These are phyloP conservation scores for Monopterus albus DNA, from an alignment of 2,113 vertebrate species.

Conservation along the genomic window DNA sequence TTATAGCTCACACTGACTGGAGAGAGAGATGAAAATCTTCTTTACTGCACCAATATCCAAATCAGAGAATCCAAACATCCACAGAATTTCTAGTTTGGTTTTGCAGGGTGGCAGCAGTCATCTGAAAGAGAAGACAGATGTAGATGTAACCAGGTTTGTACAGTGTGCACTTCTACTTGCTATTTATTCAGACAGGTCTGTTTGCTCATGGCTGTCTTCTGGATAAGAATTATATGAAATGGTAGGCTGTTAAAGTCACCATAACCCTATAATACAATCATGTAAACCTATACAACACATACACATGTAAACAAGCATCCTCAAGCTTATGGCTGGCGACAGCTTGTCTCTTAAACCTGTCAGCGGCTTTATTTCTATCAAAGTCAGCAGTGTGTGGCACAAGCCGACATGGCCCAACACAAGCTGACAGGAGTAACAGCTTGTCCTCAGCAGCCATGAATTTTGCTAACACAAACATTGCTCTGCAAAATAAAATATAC, in stretches of 20 bases:
- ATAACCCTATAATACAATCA: constrained; percentile 41
- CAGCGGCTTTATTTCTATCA: constrained; percentile 77
- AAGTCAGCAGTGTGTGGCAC: constrained; percentile 65
- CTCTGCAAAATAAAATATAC: constrained; percentile 21
- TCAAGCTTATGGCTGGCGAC: constrained; percentile 77
- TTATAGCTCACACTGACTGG: constrained; percentile 10
- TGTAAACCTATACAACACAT: constrained; percentile 43
- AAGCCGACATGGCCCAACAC: constrained; percentile 27
- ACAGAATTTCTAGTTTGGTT: constrained; percentile 15
- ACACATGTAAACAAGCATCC: constrained; percentile 52
- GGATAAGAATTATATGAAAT: too few relatives aligned
- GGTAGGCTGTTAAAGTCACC: background rate
- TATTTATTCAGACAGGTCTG: constrained; percentile 1
- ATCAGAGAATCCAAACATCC: constrained; percentile 26
- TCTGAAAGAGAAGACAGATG: constrained; percentile 67
- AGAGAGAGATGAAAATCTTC: constrained; percentile 2
- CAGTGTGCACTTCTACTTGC: background rate
- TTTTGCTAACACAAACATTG: constrained; percentile 47
- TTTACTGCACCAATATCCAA: constrained; percentile 35
- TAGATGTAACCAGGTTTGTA: constrained; percentile 1
- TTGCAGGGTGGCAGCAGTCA: constrained; percentile 36
- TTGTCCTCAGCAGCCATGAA: constrained; percentile 25
- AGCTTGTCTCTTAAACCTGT: constrained; percentile 82
- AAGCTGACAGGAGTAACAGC: constrained; percentile 69
- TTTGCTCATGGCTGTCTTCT: too few relatives aligned